Base-by-base conservation (phyloP, 2,797 vertebrate genomes). In the Natrix natrix region DNA sequence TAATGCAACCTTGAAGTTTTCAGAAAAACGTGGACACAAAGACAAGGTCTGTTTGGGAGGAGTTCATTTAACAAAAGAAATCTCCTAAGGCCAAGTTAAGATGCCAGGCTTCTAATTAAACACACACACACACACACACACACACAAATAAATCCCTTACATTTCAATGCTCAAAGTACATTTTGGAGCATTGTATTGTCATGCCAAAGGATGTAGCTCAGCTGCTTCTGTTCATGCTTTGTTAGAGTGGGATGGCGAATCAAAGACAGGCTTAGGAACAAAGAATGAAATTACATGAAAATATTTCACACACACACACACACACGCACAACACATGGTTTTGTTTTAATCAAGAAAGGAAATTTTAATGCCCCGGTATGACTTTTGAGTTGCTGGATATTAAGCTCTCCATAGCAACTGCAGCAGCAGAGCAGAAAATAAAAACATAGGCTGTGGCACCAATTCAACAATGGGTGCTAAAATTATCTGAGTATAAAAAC, bases 91-190 rank as follows among this genome's bases (percentile, higher is more conserved):
- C 48, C 57, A 56, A 13, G 16, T 83, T 93, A 91, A 61, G 48
- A 57, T 89, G 66, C 66, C 69, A 91, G 43, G 28, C 59, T 92
- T 89, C 59, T 60, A 89, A 89, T 89, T 88, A 92, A 92, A 92
- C 13, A 89, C 24, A 89, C 87, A 87, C 52, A 91, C 91, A 87
- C 59, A 12, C 56, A 57, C 52, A 54, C 17, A 87, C 60, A 87
- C 52, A 92, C 61, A 88, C 54, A 87, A 91, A 93, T 88, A 91
- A 78, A 88, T 90, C 12, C 37, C 83, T 61, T 22, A 43, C 83
- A 78, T 37, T 7, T 52, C 48, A 91, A 93, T 1, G 22, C 90
- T 59, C 87, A 63, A 89, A 86, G 37, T 93, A 91, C 55, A 74
- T 16, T 93, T 83, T 37, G 69, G 69, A 88, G 69, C 69, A 55